These are phyloP conservation scores for Cabera pusaria DNA, from an alignment of 2,888 invertebrate species.

Conservation along the genomic window DNA sequence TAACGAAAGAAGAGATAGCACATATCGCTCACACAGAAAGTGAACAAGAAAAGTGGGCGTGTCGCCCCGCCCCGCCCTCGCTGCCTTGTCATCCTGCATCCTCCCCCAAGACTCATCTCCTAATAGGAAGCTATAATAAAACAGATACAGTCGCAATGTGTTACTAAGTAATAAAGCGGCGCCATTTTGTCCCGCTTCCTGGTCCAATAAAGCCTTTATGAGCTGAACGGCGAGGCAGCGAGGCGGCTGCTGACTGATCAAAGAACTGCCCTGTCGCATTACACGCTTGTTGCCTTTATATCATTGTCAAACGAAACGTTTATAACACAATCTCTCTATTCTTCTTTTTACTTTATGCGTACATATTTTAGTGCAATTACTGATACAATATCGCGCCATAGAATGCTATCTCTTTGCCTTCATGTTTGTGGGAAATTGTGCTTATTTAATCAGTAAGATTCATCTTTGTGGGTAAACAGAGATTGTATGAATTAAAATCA, in stretches of 20 bases:
- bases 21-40: slow-evolving; percentile 43
- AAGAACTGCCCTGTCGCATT: slow-evolving; percentile 71
- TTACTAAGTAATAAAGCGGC: slow-evolving; percentile 82
- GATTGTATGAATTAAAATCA: too few species aligned
- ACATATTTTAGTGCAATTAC: slow-evolving; percentile 17
- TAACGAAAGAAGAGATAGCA: slow-evolving; percentile 44
- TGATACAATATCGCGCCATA: slow-evolving; percentile 13
- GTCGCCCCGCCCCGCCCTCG: slow-evolving; percentile 74
- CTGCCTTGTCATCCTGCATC: slow-evolving; percentile 60
- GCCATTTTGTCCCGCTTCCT: slow-evolving; percentile 80
- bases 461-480: too few species aligned
- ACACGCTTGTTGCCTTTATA: slow-evolving; percentile 70
- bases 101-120: slow-evolving; percentile 69
- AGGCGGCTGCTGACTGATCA: slow-evolving; percentile 72
- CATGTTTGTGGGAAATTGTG: neutral
- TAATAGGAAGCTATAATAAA: slow-evolving; percentile 77
- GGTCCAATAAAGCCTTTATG: slow-evolving; percentile 75
- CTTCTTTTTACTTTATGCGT: slow-evolving; percentile 28
- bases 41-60: slow-evolving; percentile 74
- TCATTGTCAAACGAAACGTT: slow-evolving; percentile 68
- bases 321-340: slow-evolving; percentile 63
- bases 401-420: slow-evolving; percentile 21
- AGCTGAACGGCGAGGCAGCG: slow-evolving; percentile 53
- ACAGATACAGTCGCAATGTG: slow-evolving; percentile 77
- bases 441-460: neutral